Percentiles rank a stretch among this genome's conserved stretches.
Conservation (phyloP, 2,797 vertebrate genomes). For the Scarus forsteni region DNA sequence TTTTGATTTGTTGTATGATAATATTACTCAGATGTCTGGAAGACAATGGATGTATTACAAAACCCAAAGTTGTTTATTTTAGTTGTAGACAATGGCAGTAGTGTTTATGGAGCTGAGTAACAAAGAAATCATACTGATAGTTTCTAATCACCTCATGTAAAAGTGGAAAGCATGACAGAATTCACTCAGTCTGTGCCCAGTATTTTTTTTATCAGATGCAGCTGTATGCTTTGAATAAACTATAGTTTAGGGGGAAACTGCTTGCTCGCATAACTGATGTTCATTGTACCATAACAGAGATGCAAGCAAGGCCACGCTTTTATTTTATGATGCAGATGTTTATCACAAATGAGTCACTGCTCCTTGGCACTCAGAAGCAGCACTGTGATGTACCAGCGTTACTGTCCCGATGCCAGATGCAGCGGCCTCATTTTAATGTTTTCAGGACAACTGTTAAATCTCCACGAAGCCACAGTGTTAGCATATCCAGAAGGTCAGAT, state of each 20-base stretch:
- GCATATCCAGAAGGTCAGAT: slow-evolving; percentile 75
- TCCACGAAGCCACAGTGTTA: slow-evolving; percentile 64
- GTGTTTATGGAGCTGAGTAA: slow-evolving; percentile 49
- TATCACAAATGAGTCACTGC: slow-evolving; percentile 84
- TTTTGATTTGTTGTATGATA: slow-evolving; percentile 21
- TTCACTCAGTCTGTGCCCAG: slow-evolving; percentile 55
- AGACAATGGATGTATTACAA: slow-evolving; percentile 30
- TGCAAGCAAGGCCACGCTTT: slow-evolving; percentile 73
- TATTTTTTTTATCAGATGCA: slow-evolving; percentile 68
- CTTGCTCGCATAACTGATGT: slow-evolving; percentile 78
- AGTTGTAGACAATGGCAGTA: slow-evolving; percentile 31
- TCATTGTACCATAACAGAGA: slow-evolving; percentile 77
- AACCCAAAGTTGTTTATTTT: slow-evolving; percentile 39
- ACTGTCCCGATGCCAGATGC: slow-evolving; percentile 81
- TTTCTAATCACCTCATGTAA: slow-evolving; percentile 57
- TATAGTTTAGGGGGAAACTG: slow-evolving; percentile 58
- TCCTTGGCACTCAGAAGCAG: slow-evolving; percentile 59
- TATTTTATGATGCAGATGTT: slow-evolving; percentile 86
- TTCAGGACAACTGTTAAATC: slow-evolving; percentile 81
- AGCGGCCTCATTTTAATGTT: slow-evolving; percentile 74
- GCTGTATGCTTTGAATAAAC: slow-evolving; percentile 75
- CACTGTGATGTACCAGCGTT: slow-evolving; percentile 76
- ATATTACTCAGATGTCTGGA: slow-evolving; percentile 38
- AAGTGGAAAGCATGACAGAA: slow-evolving; percentile 66
- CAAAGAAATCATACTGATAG: slow-evolving; percentile 54